Conservation (phyloP, 2,113 vertebrate genomes). For the Sminthopsis crassicaudata region DNA sequence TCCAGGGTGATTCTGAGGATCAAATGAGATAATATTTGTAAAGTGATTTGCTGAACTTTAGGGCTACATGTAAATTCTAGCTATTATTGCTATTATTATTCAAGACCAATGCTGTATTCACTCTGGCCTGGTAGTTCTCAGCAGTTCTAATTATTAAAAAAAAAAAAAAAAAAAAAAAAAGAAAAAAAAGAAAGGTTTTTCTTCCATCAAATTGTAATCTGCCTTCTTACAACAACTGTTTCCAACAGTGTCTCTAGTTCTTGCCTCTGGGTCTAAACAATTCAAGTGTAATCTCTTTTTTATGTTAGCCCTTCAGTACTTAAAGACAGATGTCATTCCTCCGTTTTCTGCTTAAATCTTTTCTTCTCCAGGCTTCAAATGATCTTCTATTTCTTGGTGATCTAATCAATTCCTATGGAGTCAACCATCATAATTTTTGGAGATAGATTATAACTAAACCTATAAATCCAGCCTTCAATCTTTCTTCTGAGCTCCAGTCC, state of each 20-base stretch:
- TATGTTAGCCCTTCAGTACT: neutral
- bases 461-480: neutral
- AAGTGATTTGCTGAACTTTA: neutral
- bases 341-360: neutral
- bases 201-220: neutral
- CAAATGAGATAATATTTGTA: neutral
- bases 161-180: neutral
- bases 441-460: neutral
- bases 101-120: neutral
- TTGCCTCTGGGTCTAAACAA: neutral
- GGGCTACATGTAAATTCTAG: neutral
- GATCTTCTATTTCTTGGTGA: neutral
- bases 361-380: neutral
- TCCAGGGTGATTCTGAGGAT: neutral
- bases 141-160: neutral
- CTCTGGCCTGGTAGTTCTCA: neutral
- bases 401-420: neutral
- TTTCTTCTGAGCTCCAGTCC: neutral
- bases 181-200: neutral
- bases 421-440: neutral
- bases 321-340: neutral
- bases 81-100: neutral
- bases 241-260: neutral
- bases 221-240: neutral
- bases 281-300: neutral